Conservation (phyloP, 1,140 invertebrate species). For the Andricus grossulariae region DNA sequence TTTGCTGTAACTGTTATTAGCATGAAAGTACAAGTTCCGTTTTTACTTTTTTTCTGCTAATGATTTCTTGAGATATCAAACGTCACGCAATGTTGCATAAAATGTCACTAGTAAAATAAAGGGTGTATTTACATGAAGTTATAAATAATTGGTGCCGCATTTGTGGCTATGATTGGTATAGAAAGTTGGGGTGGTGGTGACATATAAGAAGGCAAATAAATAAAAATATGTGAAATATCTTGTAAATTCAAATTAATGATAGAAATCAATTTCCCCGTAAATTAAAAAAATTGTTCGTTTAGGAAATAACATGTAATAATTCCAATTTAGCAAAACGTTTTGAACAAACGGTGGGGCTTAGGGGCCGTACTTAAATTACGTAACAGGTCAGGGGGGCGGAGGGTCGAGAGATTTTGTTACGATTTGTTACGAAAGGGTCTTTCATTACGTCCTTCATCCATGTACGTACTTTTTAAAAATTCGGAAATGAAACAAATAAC, state of each 20-base stretch:
- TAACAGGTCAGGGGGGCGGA: too few species aligned
- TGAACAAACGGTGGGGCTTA: too few species aligned
- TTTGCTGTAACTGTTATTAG: background rate
- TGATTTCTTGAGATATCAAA: constrained; percentile 32
- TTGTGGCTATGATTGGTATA: constrained; percentile 14
- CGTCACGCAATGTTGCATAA: constrained; percentile 42
- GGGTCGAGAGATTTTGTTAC: too few species aligned
- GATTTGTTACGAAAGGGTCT: too few species aligned
- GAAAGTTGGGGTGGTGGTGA: constrained; percentile 29
- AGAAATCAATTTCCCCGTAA: background rate
- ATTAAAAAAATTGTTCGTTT: background rate
- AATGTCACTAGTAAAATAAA: constrained; percentile 43
- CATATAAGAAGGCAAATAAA: background rate
- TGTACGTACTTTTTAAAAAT: too few species aligned
- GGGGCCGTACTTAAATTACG: too few species aligned
- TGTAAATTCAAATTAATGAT: background rate
- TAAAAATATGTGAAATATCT: background rate
- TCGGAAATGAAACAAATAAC: too few species aligned
- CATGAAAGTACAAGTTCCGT: background rate
- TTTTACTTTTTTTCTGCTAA: constrained; percentile 36
- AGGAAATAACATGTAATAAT: too few species aligned
- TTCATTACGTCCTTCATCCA: too few species aligned
- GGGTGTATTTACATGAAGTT: constrained; percentile 31
- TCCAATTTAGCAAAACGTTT: too few species aligned
- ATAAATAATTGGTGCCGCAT: constrained; percentile 37